Evolutionary conservation across 2,797 vertebrate genomes (phyloP).

Genomic region (Megaceryle alcyon): DNA sequence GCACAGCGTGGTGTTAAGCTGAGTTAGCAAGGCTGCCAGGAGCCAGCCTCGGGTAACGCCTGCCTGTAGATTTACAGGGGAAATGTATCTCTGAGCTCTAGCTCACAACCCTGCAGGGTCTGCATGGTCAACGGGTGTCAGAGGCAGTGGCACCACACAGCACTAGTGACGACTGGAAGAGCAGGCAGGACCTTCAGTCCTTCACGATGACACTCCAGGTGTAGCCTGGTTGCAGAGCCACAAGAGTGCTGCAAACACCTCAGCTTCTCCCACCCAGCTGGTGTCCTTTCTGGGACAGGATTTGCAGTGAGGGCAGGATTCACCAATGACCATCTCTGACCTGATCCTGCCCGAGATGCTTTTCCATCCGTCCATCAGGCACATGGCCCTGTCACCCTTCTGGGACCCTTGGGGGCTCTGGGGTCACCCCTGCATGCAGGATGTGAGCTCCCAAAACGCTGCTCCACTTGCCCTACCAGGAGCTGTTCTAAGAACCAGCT

Average conservation of each 20-base stretch:
- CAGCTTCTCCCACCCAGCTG: not conserved
- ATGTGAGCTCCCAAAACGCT: not conserved
- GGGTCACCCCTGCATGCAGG: not conserved
- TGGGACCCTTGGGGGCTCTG: not conserved
- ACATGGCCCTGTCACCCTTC: accelerated
- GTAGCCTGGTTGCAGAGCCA: not conserved
- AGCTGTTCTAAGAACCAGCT: not conserved
- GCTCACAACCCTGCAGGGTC: accelerated
- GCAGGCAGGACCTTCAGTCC: not conserved
- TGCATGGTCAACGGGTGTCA: accelerated
- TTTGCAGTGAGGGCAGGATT: not conserved
- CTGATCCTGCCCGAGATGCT: not conserved
- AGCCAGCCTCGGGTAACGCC: accelerated
- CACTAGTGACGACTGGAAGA: not conserved
- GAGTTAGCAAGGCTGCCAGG: not conserved
- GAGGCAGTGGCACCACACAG: accelerated
- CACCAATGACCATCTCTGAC: accelerated
- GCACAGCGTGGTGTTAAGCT: accelerated
- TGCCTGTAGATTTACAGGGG: not conserved
- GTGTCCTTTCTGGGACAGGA: not conserved
- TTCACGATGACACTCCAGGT: not conserved
- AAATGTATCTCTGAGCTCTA: accelerated
- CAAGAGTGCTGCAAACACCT: not conserved
- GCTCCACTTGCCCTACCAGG: not conserved
- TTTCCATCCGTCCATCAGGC: not conserved